Base-by-base conservation (phyloP, 2,797 vertebrate genomes). In the Gymnothorax reevesii region DNA sequence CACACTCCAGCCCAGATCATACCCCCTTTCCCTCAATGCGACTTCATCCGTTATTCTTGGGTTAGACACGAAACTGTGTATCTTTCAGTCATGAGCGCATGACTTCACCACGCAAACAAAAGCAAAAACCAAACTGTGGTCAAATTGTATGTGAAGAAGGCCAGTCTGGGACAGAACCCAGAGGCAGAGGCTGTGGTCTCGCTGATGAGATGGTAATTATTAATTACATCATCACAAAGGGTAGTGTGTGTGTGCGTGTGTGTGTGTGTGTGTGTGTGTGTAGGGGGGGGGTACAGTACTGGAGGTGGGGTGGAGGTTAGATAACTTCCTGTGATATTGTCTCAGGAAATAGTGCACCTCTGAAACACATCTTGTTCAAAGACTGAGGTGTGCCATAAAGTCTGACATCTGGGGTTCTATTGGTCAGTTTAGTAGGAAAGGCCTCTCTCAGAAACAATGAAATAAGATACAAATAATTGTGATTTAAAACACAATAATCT, bases 131-230 rank as follows among this genome's bases (percentile, higher is more conserved):
- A 92, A 94, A 95, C 94, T 93, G 92, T 93, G 94, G 95, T 92
- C 92, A 93, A 90, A 93, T 90, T 0, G 54, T 42, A 2, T 42
- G 33, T 42, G 93, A 88, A 94, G 83, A 84, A 66, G 91, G 92
- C 92, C 93, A 91, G 93, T 92, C 87, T 94, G 92, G 96, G 95
- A 95, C 95, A 94, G 90, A 92, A 88, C 92, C 88, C 93, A 93
- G 94, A 91, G 93, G 91, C 89, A 94, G 92, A 93, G 93, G 93
- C 94, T 95, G 96, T 96, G 95, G 95, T 94, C 94, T 94, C 90
- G 80, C 94, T 97, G 96, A 97, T 96, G 96, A 96, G 96, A 97
- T 97, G 96, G 95, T 94, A 93, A 96, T 96, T 97, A 97, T 97
- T 97, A 96, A 97, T 96, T 96, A 95, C 17, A 7, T 92, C 94